Evolutionary conservation across 2,888 invertebrate genomes (phyloP).

Genomic region (Hydriomena furcata): DNA sequence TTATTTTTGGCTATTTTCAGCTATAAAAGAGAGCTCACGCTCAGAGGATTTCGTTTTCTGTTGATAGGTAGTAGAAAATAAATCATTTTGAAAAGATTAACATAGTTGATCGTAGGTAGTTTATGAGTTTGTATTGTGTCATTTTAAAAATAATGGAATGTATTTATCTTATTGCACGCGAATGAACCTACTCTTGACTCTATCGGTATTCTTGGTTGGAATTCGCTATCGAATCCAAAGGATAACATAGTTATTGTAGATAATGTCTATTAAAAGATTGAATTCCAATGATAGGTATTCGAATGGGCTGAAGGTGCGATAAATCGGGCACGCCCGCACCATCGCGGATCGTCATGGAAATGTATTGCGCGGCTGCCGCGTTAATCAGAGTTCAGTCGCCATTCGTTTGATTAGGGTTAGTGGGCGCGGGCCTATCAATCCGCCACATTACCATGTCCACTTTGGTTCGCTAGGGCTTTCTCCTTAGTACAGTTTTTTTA

Average conservation of each 20-base stretch:
- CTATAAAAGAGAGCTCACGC: too few species aligned
- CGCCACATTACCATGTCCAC: constrained; percentile 76
- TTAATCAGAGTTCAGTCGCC: constrained; percentile 80
- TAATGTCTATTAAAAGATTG: constrained; percentile 7
- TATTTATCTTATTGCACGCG: too few species aligned
- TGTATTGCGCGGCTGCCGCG: constrained; percentile 64
- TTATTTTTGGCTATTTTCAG: too few species aligned
- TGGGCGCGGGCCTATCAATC: constrained; percentile 82
- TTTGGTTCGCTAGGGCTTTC: constrained; percentile 30
- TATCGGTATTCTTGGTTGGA: neutral
- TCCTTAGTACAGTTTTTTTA: neutral
- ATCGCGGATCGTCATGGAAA: constrained; percentile 60
- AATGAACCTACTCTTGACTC: too few species aligned
- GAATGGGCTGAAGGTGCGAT: constrained; percentile 64
- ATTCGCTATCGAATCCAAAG: neutral
- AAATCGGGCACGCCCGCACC: constrained; percentile 68
- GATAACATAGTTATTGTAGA: neutral
- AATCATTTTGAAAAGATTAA: too few species aligned
- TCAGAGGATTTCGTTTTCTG: too few species aligned
- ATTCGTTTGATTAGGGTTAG: constrained; percentile 84
- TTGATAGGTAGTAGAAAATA: too few species aligned
- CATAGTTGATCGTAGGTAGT: too few species aligned
- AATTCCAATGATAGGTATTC: constrained; percentile 43
- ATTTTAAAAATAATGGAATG: too few species aligned
- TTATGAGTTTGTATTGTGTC: too few species aligned